phyloP scores from a whole-genome alignment of 37 sponge, comb jelly and placozoan species.

The Ianthella basta region DNA sequence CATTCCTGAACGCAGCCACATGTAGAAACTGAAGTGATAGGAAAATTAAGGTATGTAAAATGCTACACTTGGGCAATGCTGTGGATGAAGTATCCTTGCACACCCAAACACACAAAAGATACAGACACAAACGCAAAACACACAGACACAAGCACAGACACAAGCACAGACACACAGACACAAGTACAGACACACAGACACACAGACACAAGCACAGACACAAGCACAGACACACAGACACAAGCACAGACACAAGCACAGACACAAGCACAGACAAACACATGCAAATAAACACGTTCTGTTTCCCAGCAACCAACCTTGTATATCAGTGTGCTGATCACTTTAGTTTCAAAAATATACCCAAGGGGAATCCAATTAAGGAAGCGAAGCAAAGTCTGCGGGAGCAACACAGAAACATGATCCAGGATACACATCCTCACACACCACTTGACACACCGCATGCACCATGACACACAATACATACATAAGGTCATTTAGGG shows the following conservation, averaged over 20 bases:
- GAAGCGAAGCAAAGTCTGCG: constrained; percentile 84
- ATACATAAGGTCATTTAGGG: no score
- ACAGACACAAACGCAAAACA: not conserved
- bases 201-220: not conserved
- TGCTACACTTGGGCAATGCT: no score
- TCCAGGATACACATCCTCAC: no score
- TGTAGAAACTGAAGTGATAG: constrained; percentile 79
- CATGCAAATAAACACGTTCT: not conserved
- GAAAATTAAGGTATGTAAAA: not conserved
- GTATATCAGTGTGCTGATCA: constrained; percentile 91
- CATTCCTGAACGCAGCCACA: constrained; percentile 95
- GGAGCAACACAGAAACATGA: not conserved
- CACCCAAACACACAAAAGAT: no score
- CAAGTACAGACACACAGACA: not conserved
- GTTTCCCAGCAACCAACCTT: constrained; percentile 55
- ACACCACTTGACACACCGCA: no score
- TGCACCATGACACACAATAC: no score
- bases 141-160: not conserved
- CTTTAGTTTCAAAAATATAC: constrained; percentile 99
- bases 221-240: not conserved
- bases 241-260: not conserved
- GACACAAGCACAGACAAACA: not conserved
- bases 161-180: no score
- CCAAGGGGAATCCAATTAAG: constrained; percentile 99
- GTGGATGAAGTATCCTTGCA: no score